These are phyloP conservation scores for Nemoura dubitans DNA, from an alignment of 2,888 invertebrate species.

Conservation along the genomic window DNA sequence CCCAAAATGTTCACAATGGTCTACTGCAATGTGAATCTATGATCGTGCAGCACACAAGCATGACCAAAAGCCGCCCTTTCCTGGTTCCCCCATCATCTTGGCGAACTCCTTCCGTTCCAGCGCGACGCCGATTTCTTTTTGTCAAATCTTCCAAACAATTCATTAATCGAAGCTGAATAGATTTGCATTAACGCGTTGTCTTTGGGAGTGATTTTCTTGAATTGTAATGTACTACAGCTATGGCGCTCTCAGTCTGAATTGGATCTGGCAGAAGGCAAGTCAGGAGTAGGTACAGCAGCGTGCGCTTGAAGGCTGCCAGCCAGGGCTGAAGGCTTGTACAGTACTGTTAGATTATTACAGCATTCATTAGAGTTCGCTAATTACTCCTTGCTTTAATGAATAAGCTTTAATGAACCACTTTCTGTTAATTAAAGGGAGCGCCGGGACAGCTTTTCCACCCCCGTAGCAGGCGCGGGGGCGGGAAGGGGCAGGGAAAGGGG, in stretches of 20 bases:
- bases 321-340: constrained; percentile 38
- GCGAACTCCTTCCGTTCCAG: background rate
- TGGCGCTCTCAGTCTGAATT: background rate
- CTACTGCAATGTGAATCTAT: background rate
- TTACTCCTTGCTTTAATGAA: constrained; percentile 90
- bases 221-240: background rate
- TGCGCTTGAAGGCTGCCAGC: background rate
- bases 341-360: constrained; percentile 73
- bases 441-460: constrained; percentile 55
- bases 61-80: background rate
- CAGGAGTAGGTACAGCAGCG: background rate
- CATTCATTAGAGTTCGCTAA: constrained; percentile 88
- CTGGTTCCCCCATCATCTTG: background rate
- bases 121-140: background rate
- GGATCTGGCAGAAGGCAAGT: background rate
- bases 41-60: background rate
- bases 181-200: constrained; percentile 12
- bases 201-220: background rate
- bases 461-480: constrained; percentile 59
- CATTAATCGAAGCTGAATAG: constrained; percentile 7
- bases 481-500: constrained; percentile 59
- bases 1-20: background rate
- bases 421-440: constrained; percentile 87
- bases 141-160: background rate
- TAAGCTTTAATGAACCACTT: constrained; percentile 91